Evolutionary conservation across 2,797 vertebrate species (phyloP).

Genomic region (Protosalanx chinensis): DNA sequence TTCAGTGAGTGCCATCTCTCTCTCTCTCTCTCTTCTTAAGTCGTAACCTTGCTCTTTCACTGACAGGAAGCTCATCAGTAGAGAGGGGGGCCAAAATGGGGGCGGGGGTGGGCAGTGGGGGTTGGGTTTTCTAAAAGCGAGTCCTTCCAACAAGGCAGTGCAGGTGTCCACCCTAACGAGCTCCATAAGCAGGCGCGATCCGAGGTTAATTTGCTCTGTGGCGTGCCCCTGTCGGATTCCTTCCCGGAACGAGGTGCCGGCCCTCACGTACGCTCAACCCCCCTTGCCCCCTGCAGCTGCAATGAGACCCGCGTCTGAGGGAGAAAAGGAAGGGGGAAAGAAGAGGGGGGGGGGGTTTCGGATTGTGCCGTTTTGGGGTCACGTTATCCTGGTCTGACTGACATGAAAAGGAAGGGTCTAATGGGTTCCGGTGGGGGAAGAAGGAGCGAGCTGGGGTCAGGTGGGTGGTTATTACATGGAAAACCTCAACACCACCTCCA

Average conservation of each 20-base stretch:
- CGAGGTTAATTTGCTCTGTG: constrained; percentile 65
- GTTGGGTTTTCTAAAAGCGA: constrained; percentile 31
- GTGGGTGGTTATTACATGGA: constrained; percentile 12
- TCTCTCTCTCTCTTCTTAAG: constrained; percentile 34
- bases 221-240: constrained; percentile 34
- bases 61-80: constrained; percentile 10
- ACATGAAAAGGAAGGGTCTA: constrained; percentile 10
- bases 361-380: constrained; percentile 25
- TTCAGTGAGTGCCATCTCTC: constrained; percentile 53
- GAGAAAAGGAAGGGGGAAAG: background rate
- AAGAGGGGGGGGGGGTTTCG: constrained; percentile 1
- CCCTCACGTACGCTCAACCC: background rate
- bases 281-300: background rate
- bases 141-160: constrained; percentile 33
- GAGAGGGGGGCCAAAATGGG: background rate
- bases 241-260: constrained; percentile 12
- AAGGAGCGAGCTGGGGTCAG: constrained; percentile 13
- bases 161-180: constrained; percentile 62
- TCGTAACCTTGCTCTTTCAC: constrained; percentile 44
- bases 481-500: constrained; percentile 8
- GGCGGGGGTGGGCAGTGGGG: background rate
- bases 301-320: constrained; percentile 36
- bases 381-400: constrained; percentile 6
- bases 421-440: constrained; percentile 17
- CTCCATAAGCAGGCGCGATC: constrained; percentile 47